A percentile compares a stretch with the other conserved stretches of the same genome.
These are phyloP conservation scores for Scaptomyza caliginosa DNA, from an alignment of 2,888 invertebrate species.

Conservation along the genomic window DNA sequence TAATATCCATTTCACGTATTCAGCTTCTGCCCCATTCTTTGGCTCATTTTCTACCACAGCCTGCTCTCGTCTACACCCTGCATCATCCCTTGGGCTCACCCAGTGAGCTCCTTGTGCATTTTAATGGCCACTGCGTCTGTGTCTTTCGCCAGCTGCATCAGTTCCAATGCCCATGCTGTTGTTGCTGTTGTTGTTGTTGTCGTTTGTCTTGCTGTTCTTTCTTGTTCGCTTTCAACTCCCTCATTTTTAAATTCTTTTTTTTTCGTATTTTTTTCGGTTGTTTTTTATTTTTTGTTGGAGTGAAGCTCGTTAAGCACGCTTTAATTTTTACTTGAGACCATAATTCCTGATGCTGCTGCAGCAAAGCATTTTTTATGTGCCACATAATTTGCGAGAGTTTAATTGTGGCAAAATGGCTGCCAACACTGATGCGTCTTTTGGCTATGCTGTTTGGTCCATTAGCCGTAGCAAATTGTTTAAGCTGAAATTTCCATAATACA, in stretches of 20 bases:
- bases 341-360: slow-evolving; percentile 54
- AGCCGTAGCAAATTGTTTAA: slow-evolving; percentile 48
- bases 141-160: slow-evolving; percentile 73
- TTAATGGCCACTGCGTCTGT: slow-evolving; percentile 68
- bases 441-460: slow-evolving; percentile 50
- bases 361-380: slow-evolving; percentile 49
- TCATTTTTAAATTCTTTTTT: not conserved
- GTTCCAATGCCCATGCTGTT: slow-evolving; percentile 44
- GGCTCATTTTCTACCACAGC: not conserved
- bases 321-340: slow-evolving; percentile 74
- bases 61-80: not conserved
- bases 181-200: slow-evolving; percentile 14
- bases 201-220: slow-evolving; percentile 5
- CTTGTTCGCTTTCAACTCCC: slow-evolving; percentile 5
- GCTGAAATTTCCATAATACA: slow-evolving; percentile 7
- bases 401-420: slow-evolving; percentile 63
- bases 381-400: slow-evolving; percentile 70
- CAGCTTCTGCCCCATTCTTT: not conserved
- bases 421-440: slow-evolving; percentile 20
- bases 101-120: slow-evolving; percentile 58
- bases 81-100: not conserved
- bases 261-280: not conserved
- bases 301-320: slow-evolving; percentile 74
- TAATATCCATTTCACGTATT: slow-evolving; percentile 71
- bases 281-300: slow-evolving; percentile 38